Percentiles rank a stretch among this genome's conserved stretches.
phyloP scores from a whole-genome alignment of 2,113 vertebrate species.

The crab-eating macaque (Macaca fascicularis) region DNA sequence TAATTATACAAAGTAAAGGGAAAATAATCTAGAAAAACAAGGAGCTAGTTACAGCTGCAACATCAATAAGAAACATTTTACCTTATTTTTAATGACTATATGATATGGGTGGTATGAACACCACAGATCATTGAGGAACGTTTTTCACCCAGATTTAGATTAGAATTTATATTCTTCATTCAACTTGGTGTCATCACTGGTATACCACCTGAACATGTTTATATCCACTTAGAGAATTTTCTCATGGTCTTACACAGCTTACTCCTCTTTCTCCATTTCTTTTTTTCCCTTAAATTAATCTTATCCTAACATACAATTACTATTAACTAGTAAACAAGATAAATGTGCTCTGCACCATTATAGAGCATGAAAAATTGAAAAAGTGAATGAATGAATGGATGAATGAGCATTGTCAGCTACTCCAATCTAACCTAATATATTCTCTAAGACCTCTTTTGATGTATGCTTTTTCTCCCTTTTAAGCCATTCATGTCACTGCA shows the following conservation, averaged over 20 bases:
- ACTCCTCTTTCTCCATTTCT: not conserved
- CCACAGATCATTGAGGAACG: not conserved
- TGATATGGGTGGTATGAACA: not conserved
- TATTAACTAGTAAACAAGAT: not conserved
- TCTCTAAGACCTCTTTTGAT: not conserved
- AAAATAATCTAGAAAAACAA: not conserved
- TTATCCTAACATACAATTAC: not conserved
- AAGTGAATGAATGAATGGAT: not conserved
- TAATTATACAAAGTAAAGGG: not conserved
- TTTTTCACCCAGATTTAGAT: not conserved
- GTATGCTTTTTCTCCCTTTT: not conserved
- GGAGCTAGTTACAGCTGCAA: not conserved
- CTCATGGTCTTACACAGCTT: not conserved
- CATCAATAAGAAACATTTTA: not conserved
- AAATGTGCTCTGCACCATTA: not conserved
- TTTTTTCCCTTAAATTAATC: not conserved
- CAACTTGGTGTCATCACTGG: not conserved
- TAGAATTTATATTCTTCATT: not conserved
- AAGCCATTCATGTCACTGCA: not conserved
- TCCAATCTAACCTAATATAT: not conserved
- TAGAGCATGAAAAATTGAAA: not conserved
- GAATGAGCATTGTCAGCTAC: not conserved
- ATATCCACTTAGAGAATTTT: not conserved
- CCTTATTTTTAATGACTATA: not conserved
- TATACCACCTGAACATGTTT: not conserved